Evolutionary conservation across 2,797 vertebrate genomes (phyloP).

Genomic region (Orestias chungarensis): DNA sequence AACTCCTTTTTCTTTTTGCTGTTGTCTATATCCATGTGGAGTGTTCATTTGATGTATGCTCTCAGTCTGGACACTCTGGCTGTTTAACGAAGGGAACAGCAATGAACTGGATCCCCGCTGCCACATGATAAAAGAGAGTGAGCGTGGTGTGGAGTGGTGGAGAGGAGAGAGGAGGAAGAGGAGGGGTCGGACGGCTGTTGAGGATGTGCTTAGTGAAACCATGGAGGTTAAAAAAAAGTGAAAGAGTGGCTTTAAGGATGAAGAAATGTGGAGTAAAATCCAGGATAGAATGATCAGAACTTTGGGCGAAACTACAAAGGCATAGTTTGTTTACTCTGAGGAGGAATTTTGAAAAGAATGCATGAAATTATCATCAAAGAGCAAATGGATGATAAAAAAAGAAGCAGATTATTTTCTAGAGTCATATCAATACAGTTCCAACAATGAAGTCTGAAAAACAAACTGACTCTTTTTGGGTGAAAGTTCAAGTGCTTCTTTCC

Average conservation of each 20-base stretch:
- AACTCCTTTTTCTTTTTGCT: background rate
- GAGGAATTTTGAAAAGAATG: background rate
- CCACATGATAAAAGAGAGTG: slow-evolving; percentile 4
- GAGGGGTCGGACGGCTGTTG: background rate
- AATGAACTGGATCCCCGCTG: slow-evolving; percentile 39
- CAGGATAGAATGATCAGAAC: background rate
- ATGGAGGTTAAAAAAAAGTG: slow-evolving; percentile 15
- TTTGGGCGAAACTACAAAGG: background rate
- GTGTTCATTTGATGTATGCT: slow-evolving; percentile 12
- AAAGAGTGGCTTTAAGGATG: slow-evolving; percentile 4
- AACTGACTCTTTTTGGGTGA: background rate
- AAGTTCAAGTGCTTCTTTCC: background rate
- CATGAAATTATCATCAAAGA: slow-evolving; percentile 1
- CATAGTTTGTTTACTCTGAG: background rate
- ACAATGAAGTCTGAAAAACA: background rate
- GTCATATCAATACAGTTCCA: background rate
- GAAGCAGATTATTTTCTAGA: background rate
- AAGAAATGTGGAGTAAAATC: slow-evolving; percentile 3
- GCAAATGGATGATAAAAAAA: background rate
- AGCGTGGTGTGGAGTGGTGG: background rate
- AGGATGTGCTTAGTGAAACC: slow-evolving; percentile 16
- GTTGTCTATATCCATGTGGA: slow-evolving; percentile 5
- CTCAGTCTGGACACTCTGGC: slow-evolving; percentile 8
- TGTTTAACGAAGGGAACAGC: slow-evolving; percentile 31
- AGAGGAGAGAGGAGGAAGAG: background rate